Conservation (phyloP, 2,113 vertebrate species). For the Labeo catla region DNA sequence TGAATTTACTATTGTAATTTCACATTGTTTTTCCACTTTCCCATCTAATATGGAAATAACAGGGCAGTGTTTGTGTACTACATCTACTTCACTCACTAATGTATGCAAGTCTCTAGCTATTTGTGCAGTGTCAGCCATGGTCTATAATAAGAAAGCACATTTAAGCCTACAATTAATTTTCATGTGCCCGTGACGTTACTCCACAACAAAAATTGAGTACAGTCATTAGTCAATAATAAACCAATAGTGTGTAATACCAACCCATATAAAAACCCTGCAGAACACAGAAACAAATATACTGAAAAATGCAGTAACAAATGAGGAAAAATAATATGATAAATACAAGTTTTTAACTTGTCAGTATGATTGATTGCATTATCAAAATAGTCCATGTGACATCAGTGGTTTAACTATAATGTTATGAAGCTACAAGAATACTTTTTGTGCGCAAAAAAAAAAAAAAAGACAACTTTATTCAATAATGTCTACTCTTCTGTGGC, state of each 20-base stretch:
- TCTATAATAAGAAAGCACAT: slow-evolving; percentile 16
- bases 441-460: no score
- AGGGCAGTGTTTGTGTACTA: background rate
- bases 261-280: background rate
- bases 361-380: background rate
- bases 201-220: slow-evolving; percentile 9
- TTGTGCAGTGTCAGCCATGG: background rate
- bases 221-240: slow-evolving; percentile 5
- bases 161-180: slow-evolving; percentile 18
- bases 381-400: no score
- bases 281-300: background rate
- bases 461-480: no score
- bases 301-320: background rate
- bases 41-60: background rate
- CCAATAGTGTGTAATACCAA: background rate
- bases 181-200: background rate
- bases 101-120: background rate
- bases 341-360: background rate
- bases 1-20: background rate
- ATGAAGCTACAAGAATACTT: no score
- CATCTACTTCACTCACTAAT: background rate
- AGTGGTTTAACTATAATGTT: no score
- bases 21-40: background rate
- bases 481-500: no score
- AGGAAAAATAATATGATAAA: background rate